Evolutionary conservation across 2,888 invertebrate genomes (phyloP), one percentile per base, ranked within the genome.

Genomic region (Gisinianus flammeolus): DNA sequence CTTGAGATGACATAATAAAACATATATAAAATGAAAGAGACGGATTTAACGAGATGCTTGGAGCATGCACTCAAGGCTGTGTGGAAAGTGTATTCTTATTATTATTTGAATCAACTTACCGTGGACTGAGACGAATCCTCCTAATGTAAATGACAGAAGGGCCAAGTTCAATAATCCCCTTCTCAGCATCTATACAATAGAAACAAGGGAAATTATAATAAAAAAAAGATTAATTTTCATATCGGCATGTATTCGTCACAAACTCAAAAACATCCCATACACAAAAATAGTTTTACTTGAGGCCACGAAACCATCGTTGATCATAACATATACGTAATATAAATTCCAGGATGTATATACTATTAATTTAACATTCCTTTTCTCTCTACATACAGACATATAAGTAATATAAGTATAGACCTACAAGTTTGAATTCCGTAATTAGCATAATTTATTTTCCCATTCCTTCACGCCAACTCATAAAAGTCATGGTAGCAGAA

Each of bases 151-250:
- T 71, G 82, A 82, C 79, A 83, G 83, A 79, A 83, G 79, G 80
- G 80, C 81, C 80, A 82, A 81, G 84, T 83, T 84, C 82, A 84
- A 82, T 81, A 84, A 83, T 83, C 83, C 82, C 81, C 81, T 82
- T 72, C 80, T 77, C 79, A 81, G 78, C 83, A 83, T 83, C 83
- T 83, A 78, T 69, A 80, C 79, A 79, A 78, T 71, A 56, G 76
- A 68, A 70, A 71, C 79, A 76, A 70, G 28, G 30, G 28, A 28
- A 64, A 26, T 26, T 8, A 58, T n/a, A 58, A 22, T 58, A 16
- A 44, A 16, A 44, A n/a, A 56, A 56, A 56, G 12, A n/a, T 56
- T 19, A 56, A 19, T 56, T 56, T 56, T 22, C 26, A 62, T 22
- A 62, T 24, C 35, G 62, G 24, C 12, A 62, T 62, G 4, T n/a